These are phyloP conservation scores for Pseudomugil gertrudae DNA, from an alignment of 2,797 vertebrate species.

Conservation along the genomic window DNA sequence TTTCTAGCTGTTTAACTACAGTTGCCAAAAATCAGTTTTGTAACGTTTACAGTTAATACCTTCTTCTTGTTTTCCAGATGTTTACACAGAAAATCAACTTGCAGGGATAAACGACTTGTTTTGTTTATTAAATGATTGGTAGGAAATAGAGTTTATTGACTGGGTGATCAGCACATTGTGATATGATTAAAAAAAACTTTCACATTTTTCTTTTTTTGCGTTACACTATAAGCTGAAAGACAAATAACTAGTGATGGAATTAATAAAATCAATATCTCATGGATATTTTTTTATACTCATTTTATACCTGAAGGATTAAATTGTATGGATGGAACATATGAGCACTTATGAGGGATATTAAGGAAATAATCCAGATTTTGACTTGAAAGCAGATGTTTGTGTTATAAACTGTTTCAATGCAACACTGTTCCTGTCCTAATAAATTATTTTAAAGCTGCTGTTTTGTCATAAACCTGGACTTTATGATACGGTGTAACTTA, in stretches of 20 bases:
- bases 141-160: neutral
- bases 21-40: neutral
- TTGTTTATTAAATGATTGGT: neutral
- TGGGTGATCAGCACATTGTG: neutral
- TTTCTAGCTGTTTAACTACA: neutral
- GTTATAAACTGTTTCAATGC: slow-evolving; percentile 2
- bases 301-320: neutral
- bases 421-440: slow-evolving; percentile 3
- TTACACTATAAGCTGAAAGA: neutral
- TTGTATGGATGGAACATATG: neutral
- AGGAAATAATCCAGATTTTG: neutral
- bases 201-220: neutral
- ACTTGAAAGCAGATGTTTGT: neutral
- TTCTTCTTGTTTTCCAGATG: neutral
- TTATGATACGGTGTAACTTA: neutral
- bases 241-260: neutral
- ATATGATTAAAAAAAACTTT: neutral
- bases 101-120: neutral
- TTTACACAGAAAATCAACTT: neutral
- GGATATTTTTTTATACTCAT: neutral
- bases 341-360: neutral
- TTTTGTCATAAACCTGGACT: slow-evolving; percentile 1
- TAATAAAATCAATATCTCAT: neutral
- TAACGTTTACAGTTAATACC: neutral
- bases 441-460: slow-evolving; percentile 8